Conservation (phyloP, 2,888 invertebrate genomes). For the Ceramica pisi region DNA sequence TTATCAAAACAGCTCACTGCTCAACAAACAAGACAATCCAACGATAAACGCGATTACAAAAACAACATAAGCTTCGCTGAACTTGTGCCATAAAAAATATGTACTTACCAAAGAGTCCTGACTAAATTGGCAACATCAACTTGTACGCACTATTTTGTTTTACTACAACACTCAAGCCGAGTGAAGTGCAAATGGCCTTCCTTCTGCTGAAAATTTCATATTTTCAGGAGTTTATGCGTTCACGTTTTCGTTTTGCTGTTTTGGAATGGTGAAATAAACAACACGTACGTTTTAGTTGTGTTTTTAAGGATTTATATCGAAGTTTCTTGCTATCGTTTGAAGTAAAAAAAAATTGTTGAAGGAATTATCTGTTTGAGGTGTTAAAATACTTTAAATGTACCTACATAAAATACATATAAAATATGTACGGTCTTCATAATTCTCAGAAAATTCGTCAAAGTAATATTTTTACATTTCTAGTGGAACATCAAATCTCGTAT, state of each 20-base stretch:
- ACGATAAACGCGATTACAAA: conserved; percentile 39
- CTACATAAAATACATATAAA: not conserved
- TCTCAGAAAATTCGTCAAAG: not conserved
- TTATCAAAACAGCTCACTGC: conserved; percentile 1
- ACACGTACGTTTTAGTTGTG: conserved; percentile 5
- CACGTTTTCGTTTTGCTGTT: conserved; percentile 24
- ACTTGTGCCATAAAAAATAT: conserved; percentile 49
- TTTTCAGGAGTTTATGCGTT: conserved; percentile 32
- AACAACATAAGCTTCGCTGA: conserved; percentile 47
- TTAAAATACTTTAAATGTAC: not conserved
- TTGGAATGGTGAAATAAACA: conserved; percentile 5
- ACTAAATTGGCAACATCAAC: conserved; percentile 49
- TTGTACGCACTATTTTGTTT: conserved; percentile 64
- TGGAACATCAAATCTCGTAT: conserved; percentile 9
- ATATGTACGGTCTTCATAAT: not conserved
- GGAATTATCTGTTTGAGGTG: not conserved
- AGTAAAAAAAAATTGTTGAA: not conserved
- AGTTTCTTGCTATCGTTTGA: not conserved
- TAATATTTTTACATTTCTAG: not conserved
- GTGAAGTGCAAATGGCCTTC: conserved; percentile 45
- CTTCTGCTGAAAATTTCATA: conserved; percentile 50
- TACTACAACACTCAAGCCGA: conserved; percentile 51
- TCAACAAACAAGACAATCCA: conserved; percentile 33
- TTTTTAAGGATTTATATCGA: conserved; percentile 1
- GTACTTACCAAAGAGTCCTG: conserved; percentile 16